Evolutionary conservation across 2,113 vertebrate species (phyloP).

Genomic region (Forbesichthys papilliferus): DNA sequence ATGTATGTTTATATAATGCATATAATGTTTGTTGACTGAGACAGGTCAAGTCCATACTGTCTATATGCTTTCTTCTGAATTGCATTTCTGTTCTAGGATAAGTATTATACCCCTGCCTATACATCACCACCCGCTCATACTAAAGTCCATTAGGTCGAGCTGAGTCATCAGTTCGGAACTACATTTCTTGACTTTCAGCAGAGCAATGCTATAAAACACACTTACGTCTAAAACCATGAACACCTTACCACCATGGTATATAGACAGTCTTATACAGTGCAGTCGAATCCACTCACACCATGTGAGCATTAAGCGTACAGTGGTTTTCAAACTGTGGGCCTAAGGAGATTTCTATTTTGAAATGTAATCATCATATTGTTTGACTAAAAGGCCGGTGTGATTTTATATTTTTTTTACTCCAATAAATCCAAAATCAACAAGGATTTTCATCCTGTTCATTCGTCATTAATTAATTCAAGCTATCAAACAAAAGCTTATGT

Average conservation of each 20-base stretch:
- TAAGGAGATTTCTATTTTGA: too few relatives aligned
- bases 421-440: too few relatives aligned
- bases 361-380: too few relatives aligned
- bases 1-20: background rate
- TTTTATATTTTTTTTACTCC: too few relatives aligned
- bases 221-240: background rate
- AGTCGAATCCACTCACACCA: background rate
- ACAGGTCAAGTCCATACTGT: conserved; percentile 6
- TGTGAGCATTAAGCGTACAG: too few relatives aligned
- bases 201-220: background rate
- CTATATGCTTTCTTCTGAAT: conserved; percentile 17
- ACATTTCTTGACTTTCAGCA: conserved; percentile 3
- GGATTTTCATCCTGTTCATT: too few relatives aligned
- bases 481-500: too few relatives aligned
- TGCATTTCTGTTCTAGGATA: conserved; percentile 41
- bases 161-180: conserved; percentile 65
- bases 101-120: conserved; percentile 55
- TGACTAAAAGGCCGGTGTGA: too few relatives aligned
- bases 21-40: conserved; percentile 4
- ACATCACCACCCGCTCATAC: conserved; percentile 63
- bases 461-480: too few relatives aligned
- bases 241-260: background rate
- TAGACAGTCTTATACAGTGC: background rate
- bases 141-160: conserved; percentile 69
- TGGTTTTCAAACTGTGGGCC: too few relatives aligned